Conservation (phyloP, 1,140 invertebrate species). For the Anastrepha obliqua region DNA sequence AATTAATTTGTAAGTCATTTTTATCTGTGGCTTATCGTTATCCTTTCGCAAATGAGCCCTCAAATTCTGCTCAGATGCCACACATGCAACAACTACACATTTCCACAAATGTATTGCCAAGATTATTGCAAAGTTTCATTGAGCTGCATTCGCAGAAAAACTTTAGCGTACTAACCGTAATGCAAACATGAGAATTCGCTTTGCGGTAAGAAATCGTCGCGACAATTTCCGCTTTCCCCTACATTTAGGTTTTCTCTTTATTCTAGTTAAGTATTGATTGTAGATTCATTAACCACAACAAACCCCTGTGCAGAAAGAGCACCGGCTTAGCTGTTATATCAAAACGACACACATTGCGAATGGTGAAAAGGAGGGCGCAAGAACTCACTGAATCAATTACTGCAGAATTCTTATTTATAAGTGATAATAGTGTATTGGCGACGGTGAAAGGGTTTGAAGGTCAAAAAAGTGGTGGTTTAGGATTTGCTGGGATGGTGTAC, state of each 20-base stretch:
- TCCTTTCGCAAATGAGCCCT: no score
- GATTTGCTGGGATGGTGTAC: not conserved
- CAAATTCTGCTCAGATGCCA: no score
- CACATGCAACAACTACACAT: not conserved
- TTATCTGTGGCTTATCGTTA: no score
- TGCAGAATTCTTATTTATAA: no score
- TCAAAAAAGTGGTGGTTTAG: not conserved
- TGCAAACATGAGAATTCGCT: not conserved
- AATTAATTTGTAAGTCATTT: no score
- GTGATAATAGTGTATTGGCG: no score
- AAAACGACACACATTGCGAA: not conserved
- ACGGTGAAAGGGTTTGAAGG: not conserved
- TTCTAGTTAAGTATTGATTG: no score
- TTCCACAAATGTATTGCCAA: not conserved
- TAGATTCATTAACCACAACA: not conserved
- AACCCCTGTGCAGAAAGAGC: not conserved
- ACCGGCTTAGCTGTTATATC: conserved; percentile 3
- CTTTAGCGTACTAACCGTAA: not conserved
- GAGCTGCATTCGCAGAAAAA: not conserved
- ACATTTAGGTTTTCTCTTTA: not conserved
- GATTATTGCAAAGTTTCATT: not conserved
- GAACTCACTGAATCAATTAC: no score
- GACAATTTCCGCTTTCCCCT: not conserved
- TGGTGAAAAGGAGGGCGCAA: no score
- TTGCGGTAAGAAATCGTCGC: not conserved